Conservation (phyloP, 2,888 invertebrate genomes). For the Clivina fossor region DNA sequence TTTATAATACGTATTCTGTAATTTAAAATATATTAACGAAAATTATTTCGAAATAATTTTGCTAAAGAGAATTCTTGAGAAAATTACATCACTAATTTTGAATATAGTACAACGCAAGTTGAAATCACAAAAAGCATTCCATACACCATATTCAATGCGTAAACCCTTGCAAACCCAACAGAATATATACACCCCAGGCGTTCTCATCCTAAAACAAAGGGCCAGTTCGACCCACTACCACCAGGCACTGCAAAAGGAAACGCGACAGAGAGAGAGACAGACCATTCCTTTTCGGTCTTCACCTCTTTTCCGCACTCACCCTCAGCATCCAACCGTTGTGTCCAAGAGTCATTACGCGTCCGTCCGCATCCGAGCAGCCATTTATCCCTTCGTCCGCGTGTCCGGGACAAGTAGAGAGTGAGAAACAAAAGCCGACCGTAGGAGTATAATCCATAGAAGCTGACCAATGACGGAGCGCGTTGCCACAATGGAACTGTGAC, state of each 20-base stretch:
- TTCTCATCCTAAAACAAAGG: background rate
- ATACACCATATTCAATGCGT: too few species aligned
- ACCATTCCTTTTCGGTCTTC: conserved; percentile 1
- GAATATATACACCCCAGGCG: background rate
- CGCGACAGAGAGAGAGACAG: background rate
- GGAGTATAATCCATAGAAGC: conserved; percentile 55
- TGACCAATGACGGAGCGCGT: conserved; percentile 51
- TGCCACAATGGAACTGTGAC: conserved; percentile 30
- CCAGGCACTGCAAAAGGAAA: conserved; percentile 6
- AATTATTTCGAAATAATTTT: too few species aligned
- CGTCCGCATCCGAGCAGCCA: conserved; percentile 52
- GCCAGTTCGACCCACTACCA: background rate
- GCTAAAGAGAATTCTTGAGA: too few species aligned
- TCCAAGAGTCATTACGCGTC: conserved; percentile 55
- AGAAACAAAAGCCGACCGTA: conserved; percentile 56
- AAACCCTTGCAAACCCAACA: background rate
- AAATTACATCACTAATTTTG: too few species aligned
- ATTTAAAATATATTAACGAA: too few species aligned
- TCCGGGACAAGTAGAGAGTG: conserved; percentile 1
- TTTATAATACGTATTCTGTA: too few species aligned
- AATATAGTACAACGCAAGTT: too few species aligned
- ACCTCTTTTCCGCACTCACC: conserved; percentile 16
- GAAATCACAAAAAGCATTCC: too few species aligned
- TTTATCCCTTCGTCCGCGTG: conserved; percentile 38
- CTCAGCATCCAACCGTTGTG: conserved; percentile 39